Percentiles rank a stretch among this genome's conserved stretches.
These are phyloP conservation scores for Perizoma affinitatum DNA, from an alignment of 2,888 invertebrate species.

Conservation along the genomic window DNA sequence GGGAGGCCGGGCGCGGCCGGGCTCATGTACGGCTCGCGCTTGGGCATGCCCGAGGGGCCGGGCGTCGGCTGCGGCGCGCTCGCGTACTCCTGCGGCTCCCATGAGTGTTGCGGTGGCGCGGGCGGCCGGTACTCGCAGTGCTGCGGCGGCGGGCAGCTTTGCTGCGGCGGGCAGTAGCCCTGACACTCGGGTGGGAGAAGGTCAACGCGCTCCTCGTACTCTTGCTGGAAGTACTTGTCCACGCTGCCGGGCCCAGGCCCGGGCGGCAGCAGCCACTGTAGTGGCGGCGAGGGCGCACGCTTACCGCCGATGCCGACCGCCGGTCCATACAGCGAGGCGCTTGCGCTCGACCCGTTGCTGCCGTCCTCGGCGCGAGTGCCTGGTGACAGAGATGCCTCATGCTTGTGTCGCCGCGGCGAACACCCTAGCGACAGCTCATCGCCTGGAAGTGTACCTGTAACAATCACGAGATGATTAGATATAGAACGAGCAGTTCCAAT, in stretches of 20 bases:
- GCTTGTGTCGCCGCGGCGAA: conserved; percentile 83
- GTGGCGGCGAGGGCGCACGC: conserved; percentile 80
- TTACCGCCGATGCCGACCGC: conserved; percentile 70
- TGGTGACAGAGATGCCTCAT: conserved; percentile 87
- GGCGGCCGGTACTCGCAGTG: conserved; percentile 87
- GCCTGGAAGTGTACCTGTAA: conserved; percentile 91
- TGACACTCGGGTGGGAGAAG: conserved; percentile 79
- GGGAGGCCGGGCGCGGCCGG: conserved; percentile 56
- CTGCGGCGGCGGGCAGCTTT: conserved; percentile 66
- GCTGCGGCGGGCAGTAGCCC: conserved; percentile 77
- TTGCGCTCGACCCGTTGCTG: conserved; percentile 87
- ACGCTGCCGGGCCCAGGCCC: conserved; percentile 87
- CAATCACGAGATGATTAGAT: conserved; percentile 46
- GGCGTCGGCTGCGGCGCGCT: conserved; percentile 73
- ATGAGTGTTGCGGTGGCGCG: conserved; percentile 87
- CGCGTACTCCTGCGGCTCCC: conserved; percentile 85
- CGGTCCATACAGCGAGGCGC: conserved; percentile 85
- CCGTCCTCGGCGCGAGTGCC: conserved; percentile 89
- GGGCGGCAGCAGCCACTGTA: conserved; percentile 89
- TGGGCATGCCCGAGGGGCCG: conserved; percentile 88
- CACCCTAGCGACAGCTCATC: conserved; percentile 90
- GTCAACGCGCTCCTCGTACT: conserved; percentile 88
- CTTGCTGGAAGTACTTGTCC: conserved; percentile 86
- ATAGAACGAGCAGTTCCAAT: neutral
- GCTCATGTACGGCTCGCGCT: conserved; percentile 74